A percentile compares a stretch with the other conserved stretches of the same genome.
Evolutionary conservation across 1,140 invertebrate species (phyloP).

Genomic region (Drosophila nigromelanica): DNA sequence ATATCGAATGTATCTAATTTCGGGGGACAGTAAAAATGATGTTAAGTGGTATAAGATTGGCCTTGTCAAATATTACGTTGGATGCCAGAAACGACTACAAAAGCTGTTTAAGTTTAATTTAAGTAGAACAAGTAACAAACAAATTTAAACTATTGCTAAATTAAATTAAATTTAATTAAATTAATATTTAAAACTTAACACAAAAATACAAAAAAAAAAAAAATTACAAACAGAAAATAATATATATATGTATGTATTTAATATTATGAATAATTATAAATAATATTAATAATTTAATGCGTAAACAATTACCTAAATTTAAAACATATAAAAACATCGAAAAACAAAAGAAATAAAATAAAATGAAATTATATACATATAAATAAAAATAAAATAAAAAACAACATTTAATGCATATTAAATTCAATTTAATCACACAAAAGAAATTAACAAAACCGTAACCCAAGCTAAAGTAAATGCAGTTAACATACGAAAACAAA

Average conservation of each 20-base stretch:
- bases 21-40: conserved; percentile 75
- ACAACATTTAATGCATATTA: conserved; percentile 20
- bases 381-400: conserved; percentile 10
- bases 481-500: conserved; percentile 14
- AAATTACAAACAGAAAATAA: conserved; percentile 37
- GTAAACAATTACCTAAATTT: conserved; percentile 41
- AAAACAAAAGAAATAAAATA: conserved; percentile 29
- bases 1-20: neutral
- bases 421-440: conserved; percentile 50
- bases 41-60: conserved; percentile 83
- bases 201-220: conserved; percentile 30
- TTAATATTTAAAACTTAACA: conserved; percentile 51
- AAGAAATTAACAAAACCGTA: conserved; percentile 5
- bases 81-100: conserved; percentile 84
- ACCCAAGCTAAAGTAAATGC: conserved; percentile 11
- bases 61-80: conserved; percentile 84
- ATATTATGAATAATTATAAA: conserved; percentile 13
- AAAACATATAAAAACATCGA: conserved; percentile 36
- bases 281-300: conserved; percentile 48
- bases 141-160: conserved; percentile 73
- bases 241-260: conserved; percentile 27
- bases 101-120: conserved; percentile 84
- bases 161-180: conserved; percentile 67
- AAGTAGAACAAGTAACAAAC: conserved; percentile 83
- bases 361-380: conserved; percentile 34